Base-by-base conservation (phyloP, 2,113 vertebrate species). In the Lucifuga dentata region DNA sequence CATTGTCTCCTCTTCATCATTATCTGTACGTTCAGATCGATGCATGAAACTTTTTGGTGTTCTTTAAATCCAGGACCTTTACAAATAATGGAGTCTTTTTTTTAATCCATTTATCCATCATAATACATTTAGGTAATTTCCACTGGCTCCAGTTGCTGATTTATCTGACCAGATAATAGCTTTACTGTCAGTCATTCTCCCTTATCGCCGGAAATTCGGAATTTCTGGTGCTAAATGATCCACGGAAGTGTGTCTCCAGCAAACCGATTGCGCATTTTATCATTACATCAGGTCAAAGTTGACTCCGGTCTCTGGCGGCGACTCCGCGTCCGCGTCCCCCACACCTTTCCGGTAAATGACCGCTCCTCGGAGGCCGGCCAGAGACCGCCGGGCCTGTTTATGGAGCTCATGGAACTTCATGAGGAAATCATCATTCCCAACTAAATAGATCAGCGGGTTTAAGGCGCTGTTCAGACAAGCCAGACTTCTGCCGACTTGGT, bases 391-490 rank as follows among this genome's bases (percentile, higher is more conserved):
- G 11, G 68, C 44, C 17, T 63, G 39, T 23, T 23, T 17, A 3
- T 35, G 17, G 5, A 85, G 3, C 10, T 7, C 0, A 0, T 71
- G 76, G 0, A 93, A 29, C 0, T 49, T 84, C 20, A 71, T 43
- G 9, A 88, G 17, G 45, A 92, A 91, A 21, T 92, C 76, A 13
- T 92, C 88, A 1, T 90, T 91, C 12, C 91, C 86, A 0, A 92
- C 73, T 1, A 95, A 58, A 0, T 95, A 95, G 20, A 95, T 86
- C 2, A 95, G 57, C 0, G 94, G 94, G 50, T 95, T 95, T 17
- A 95, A 70, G 7, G 89, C 90, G 8, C 94, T 95, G 88, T 95
- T 95, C 5, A 95, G 65, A 56, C 93, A 92, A 9, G 90, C 93
- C 73, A 95, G 73, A 1, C 90, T 92, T 4, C 93, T 76, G n/a